phyloP scores from a whole-genome alignment of 2,797 vertebrate genomes.

The Clarias platycephalus region DNA sequence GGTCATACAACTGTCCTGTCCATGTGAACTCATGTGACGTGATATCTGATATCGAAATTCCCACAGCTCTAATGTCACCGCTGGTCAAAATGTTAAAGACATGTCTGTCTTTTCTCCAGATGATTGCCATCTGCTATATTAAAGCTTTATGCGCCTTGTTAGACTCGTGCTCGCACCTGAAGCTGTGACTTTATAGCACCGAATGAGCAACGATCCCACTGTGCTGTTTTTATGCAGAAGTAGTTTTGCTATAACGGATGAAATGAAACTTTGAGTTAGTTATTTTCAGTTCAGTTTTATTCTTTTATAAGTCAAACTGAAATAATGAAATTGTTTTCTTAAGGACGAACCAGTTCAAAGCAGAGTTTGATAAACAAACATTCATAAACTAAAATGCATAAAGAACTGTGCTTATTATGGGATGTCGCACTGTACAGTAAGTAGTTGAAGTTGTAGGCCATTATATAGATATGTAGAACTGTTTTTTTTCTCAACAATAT shows the following conservation, averaged over 20 bases:
- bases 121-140: background rate
- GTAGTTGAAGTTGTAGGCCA: background rate
- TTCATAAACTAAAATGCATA: background rate
- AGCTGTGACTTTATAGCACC: background rate
- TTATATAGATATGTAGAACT: background rate
- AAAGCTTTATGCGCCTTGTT: background rate
- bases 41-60: constrained; percentile 8
- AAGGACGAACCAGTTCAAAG: background rate
- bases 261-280: background rate
- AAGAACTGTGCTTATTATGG: background rate
- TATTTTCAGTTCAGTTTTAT: background rate
- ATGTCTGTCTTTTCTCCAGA: background rate
- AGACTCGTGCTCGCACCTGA: background rate
- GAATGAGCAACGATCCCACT: background rate
- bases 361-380: background rate
- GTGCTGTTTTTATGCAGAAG: too few species aligned
- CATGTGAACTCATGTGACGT: background rate
- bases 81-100: background rate
- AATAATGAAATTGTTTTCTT: background rate
- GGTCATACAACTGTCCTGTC: background rate
- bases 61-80: background rate
- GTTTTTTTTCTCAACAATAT: background rate
- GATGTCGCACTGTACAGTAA: background rate
- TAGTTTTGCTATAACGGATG: background rate
- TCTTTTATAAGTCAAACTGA: background rate